Evolutionary conservation across 2,888 invertebrate genomes (phyloP).

Genomic region (Hirudinaria manillensis): DNA sequence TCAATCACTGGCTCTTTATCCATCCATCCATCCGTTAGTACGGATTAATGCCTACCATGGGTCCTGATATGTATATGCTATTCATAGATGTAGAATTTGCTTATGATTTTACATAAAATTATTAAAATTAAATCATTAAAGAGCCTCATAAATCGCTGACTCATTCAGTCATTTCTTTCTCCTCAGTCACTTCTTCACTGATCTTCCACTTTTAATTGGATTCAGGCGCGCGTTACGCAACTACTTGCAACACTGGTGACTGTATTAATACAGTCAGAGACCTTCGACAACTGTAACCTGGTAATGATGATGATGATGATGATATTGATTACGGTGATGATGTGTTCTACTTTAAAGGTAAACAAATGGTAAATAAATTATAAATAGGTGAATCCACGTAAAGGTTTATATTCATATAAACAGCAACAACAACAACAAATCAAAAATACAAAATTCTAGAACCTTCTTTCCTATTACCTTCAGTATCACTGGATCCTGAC

Average conservation of each 20-base stretch:
- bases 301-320: slow-evolving; percentile 32
- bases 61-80: too few relatives aligned
- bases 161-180: slow-evolving; percentile 18
- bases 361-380: slow-evolving; percentile 13
- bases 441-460: too few relatives aligned
- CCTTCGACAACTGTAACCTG: background rate
- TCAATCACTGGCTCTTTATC: background rate
- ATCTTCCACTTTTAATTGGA: slow-evolving; percentile 19
- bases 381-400: background rate
- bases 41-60: too few relatives aligned
- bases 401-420: too few relatives aligned
- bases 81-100: too few relatives aligned
- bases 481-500: too few relatives aligned
- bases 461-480: too few relatives aligned
- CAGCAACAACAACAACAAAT: too few relatives aligned
- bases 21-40: background rate
- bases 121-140: background rate
- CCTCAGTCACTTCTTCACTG: background rate
- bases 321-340: slow-evolving; percentile 19
- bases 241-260: background rate
- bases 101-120: too few relatives aligned
- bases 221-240: background rate
- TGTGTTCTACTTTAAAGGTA: slow-evolving; percentile 17
- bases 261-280: too few relatives aligned
- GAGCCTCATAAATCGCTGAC: background rate